A percentile compares a stretch with the other conserved stretches of the same genome.
Conservation (phyloP, 2,888 invertebrate species). For the Thalpophila matura region DNA sequence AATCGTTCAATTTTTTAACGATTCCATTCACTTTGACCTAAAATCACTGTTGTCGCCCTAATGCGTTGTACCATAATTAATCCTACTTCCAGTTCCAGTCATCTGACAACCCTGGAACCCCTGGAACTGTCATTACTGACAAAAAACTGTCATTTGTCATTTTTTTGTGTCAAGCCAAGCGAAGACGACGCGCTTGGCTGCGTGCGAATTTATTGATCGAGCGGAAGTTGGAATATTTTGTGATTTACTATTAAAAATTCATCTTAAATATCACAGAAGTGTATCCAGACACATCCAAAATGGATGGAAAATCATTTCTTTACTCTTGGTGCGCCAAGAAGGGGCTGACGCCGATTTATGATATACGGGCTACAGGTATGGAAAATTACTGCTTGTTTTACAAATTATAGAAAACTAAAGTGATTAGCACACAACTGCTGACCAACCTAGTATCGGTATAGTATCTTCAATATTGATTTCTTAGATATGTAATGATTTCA, state of each 20-base stretch:
- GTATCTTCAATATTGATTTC: not conserved
- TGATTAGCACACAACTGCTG: not conserved
- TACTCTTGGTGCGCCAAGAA: conserved; percentile 97
- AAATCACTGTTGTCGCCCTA: no score
- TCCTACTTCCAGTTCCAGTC: no score
- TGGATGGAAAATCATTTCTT: conserved; percentile 94
- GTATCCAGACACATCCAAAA: conserved; percentile 51
- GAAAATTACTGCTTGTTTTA: conserved; percentile 14
- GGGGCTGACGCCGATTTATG: conserved; percentile 94
- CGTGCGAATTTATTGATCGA: conserved; percentile 1
- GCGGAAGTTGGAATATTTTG: not conserved
- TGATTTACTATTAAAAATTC: not conserved
- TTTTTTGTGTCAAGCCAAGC: not conserved
- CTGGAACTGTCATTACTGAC: not conserved
- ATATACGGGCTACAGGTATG: conserved; percentile 95
- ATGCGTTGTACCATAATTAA: no score
- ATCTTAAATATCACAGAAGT: not conserved
- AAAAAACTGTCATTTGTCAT: not conserved
- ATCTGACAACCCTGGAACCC: no score
- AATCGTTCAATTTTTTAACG: no score
- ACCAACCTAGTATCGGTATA: not conserved
- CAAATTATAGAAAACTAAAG: not conserved
- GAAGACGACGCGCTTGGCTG: not conserved
- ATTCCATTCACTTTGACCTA: no score
- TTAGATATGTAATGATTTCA: no score